Conservation (phyloP, 1,140 invertebrate species). For the Eubasilissa regina region DNA sequence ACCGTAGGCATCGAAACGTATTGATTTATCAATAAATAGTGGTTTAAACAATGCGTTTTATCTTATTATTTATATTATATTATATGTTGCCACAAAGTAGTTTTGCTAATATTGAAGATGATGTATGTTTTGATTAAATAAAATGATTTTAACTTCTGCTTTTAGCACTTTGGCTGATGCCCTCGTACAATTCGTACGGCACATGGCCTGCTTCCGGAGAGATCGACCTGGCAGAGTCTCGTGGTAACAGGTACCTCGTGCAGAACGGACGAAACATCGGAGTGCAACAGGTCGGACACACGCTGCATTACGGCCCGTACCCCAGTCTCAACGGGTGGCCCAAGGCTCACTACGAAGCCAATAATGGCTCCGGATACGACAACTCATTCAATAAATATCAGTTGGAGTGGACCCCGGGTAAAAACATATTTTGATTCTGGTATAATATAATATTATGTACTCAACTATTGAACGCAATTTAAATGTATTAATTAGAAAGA, state of each 20-base stretch:
- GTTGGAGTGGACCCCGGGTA: slow-evolving; percentile 71
- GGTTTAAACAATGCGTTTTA: no score
- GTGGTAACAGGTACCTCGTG: slow-evolving; percentile 74
- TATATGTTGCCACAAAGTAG: no score
- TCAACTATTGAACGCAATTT: no score
- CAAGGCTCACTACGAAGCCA: slow-evolving; percentile 69
- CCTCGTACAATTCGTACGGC: slow-evolving; percentile 73
- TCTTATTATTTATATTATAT: no score
- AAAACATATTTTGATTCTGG: no score
- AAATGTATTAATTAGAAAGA: no score
- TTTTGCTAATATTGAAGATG: no score
- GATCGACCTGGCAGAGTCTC: slow-evolving; percentile 74
- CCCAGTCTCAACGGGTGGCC: slow-evolving; percentile 72
- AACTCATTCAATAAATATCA: slow-evolving; percentile 71
- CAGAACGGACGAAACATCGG: slow-evolving; percentile 73
- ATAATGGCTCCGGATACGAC: slow-evolving; percentile 68
- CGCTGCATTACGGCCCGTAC: slow-evolving; percentile 78
- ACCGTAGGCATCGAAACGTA: no score
- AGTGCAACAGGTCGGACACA: slow-evolving; percentile 73
- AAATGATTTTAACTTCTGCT: neutral
- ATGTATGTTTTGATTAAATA: no score
- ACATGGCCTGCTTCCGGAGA: slow-evolving; percentile 74
- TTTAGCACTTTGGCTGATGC: slow-evolving; percentile 76
- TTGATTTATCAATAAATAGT: no score
- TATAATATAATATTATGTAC: no score